Percentiles rank a stretch among this genome's conserved stretches.
phyloP scores from a whole-genome alignment of 2,888 invertebrate species.

The Parthenolecanium corni region DNA sequence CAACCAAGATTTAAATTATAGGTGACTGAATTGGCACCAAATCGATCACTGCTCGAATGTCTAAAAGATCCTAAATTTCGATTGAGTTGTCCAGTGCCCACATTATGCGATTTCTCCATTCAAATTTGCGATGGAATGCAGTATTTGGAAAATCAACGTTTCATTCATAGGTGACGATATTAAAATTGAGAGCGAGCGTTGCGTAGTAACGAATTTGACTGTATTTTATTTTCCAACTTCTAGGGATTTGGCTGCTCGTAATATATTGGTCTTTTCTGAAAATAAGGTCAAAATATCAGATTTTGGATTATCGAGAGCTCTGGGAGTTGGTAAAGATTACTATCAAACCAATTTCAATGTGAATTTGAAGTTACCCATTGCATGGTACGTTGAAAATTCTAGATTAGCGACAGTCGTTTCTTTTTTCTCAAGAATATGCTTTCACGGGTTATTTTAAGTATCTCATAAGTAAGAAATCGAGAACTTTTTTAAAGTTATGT shows the following conservation, averaged over 20 bases:
- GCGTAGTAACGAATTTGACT: too few relatives aligned
- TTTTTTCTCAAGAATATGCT: conserved; percentile 2
- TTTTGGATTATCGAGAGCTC: conserved; percentile 86
- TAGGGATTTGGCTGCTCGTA: conserved; percentile 91
- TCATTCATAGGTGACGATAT: conserved; percentile 68
- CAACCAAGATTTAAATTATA: conserved; percentile 35
- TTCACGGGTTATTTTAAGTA: neutral
- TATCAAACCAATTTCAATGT: conserved; percentile 98
- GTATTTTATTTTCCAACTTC: too few relatives aligned
- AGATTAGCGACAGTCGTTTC: too few relatives aligned
- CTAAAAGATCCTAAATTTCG: conserved; percentile 83
- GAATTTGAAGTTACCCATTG: conserved; percentile 91
- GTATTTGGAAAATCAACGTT: conserved; percentile 87
- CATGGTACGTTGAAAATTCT: conserved; percentile 61
- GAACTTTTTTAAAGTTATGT: neutral
- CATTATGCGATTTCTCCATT: conserved; percentile 86
- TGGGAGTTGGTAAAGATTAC: conserved; percentile 96
- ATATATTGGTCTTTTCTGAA: conserved; percentile 92
- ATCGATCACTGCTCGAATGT: conserved; percentile 88
- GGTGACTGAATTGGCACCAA: conserved; percentile 90
- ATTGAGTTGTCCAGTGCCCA: conserved; percentile 81
- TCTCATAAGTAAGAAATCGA: neutral
- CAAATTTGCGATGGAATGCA: conserved; percentile 98
- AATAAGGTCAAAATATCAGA: conserved; percentile 97
- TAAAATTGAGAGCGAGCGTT: too few relatives aligned